Conservation (phyloP, 2,797 vertebrate species). For the Thaleichthys pacificus region DNA sequence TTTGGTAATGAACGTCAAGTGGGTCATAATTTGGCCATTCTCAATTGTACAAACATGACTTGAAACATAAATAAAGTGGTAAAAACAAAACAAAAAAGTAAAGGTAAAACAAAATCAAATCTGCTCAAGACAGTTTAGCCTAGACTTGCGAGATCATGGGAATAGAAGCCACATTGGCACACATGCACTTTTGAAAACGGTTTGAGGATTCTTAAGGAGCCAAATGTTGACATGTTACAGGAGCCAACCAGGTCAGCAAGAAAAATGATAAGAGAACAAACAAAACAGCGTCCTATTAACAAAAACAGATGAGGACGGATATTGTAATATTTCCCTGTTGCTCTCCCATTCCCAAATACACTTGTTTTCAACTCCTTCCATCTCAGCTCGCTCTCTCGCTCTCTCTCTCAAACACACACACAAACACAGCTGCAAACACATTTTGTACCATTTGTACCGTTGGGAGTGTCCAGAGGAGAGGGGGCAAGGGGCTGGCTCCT, state of each 20-base stretch:
- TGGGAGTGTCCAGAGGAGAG: not conserved
- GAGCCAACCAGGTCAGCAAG: slow-evolving; percentile 63
- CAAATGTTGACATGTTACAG: slow-evolving; percentile 46
- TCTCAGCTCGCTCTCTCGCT: slow-evolving; percentile 13
- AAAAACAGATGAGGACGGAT: not conserved
- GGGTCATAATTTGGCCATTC: slow-evolving; percentile 21
- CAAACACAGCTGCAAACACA: not conserved
- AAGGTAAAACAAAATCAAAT: slow-evolving; percentile 35
- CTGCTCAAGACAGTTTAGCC: slow-evolving; percentile 61
- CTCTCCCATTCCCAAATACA: not conserved
- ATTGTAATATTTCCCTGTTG: slow-evolving; percentile 14
- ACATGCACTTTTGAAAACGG: slow-evolving; percentile 77
- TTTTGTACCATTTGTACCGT: not conserved
- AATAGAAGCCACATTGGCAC: slow-evolving; percentile 76
- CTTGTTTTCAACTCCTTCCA: no score
- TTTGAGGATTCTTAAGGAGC: slow-evolving; percentile 57
- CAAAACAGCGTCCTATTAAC: slow-evolving; percentile 18
- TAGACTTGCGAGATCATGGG: slow-evolving; percentile 56
- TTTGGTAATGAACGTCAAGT: slow-evolving; percentile 73
- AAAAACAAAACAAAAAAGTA: slow-evolving; percentile 7
- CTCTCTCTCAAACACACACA: not conserved
- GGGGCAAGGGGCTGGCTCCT: slow-evolving; percentile 19
- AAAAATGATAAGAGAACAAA: slow-evolving; percentile 57
- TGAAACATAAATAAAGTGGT: slow-evolving; percentile 62
- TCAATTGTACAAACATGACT: slow-evolving; percentile 26